phyloP scores from a whole-genome alignment of 2,888 invertebrate species.

The Cistogaster globosa region DNA sequence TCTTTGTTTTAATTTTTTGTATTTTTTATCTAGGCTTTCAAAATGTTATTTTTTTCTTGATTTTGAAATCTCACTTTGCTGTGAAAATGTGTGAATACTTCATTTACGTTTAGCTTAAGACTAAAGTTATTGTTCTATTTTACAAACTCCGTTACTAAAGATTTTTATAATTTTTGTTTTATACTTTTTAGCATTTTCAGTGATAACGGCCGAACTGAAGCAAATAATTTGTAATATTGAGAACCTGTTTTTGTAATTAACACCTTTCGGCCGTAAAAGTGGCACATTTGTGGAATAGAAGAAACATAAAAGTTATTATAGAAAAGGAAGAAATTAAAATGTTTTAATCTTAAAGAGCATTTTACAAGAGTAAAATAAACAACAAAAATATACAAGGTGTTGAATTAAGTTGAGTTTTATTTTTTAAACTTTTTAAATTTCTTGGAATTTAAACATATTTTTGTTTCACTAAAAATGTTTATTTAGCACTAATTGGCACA shows the following conservation, averaged over 20 bases:
- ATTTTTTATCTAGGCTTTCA: neutral
- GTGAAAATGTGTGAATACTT: conserved; percentile 37
- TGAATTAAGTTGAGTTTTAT: too few relatives aligned
- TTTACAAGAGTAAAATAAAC: neutral
- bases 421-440: too few relatives aligned
- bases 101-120: conserved; percentile 31
- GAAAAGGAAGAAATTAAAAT: too few relatives aligned
- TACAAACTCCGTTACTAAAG: conserved; percentile 29
- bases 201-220: neutral
- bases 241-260: conserved; percentile 66
- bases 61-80: conserved; percentile 20
- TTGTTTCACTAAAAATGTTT: too few relatives aligned
- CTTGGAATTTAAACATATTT: too few relatives aligned
- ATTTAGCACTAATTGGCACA: too few relatives aligned
- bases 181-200: conserved; percentile 13
- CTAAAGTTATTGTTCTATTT: conserved; percentile 56
- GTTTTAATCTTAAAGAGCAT: neutral
- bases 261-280: conserved; percentile 42
- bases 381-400: too few relatives aligned
- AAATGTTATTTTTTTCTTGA: neutral
- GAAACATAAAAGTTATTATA: neutral
- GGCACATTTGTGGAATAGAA: conserved; percentile 16
- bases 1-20: neutral
- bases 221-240: conserved; percentile 14
- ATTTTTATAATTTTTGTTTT: conserved; percentile 8